Conservation (phyloP, 2,797 vertebrate species). For the Anisognathus igniventris region DNA sequence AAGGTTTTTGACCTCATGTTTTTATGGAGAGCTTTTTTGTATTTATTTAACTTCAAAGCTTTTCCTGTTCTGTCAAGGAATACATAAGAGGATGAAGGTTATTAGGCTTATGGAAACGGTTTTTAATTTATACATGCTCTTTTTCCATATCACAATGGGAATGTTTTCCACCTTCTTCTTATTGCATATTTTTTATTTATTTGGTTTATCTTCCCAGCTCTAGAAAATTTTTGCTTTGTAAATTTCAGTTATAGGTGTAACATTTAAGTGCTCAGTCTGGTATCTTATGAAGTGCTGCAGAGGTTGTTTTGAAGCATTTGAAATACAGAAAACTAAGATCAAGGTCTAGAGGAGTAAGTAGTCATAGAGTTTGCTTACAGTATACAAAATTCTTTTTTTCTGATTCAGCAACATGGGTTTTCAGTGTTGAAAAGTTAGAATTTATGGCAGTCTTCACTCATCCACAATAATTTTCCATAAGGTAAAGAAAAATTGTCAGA, state of each 20-base stretch:
- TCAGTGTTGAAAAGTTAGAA: background rate
- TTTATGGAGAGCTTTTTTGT: background rate
- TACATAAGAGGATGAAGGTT: background rate
- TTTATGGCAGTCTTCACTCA: constrained; percentile 1
- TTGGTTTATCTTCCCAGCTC: constrained; percentile 26
- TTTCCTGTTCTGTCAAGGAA: background rate
- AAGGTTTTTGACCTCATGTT: background rate
- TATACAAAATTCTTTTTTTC: background rate
- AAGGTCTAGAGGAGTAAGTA: background rate
- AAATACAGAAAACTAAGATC: background rate
- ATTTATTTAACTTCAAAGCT: background rate
- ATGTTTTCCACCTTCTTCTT: background rate
- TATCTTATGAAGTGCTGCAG: background rate
- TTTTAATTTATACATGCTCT: background rate
- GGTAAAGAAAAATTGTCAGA: constrained; percentile 29
- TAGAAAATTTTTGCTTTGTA: constrained; percentile 6
- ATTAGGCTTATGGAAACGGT: background rate
- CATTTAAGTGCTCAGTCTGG: background rate
- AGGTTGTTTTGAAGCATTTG: background rate
- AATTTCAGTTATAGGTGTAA: background rate
- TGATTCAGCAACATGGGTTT: background rate
- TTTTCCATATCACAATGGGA: background rate
- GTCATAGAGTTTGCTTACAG: background rate
- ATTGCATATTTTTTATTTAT: background rate
- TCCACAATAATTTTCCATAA: background rate